A percentile compares a stretch with the other conserved stretches of the same genome.
phyloP scores from a whole-genome alignment of 1,140 invertebrate species.

The Ganaspis sp. region DNA sequence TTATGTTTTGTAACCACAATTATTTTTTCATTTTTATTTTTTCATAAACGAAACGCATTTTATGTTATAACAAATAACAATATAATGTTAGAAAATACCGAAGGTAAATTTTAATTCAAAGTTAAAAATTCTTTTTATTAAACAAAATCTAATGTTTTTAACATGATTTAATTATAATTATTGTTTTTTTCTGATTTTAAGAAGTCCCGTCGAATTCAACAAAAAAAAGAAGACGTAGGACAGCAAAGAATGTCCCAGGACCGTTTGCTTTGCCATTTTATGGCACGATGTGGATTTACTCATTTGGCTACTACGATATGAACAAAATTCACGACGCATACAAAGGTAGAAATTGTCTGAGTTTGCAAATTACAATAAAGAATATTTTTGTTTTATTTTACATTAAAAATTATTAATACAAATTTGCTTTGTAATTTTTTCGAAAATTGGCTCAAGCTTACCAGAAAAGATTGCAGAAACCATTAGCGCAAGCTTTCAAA shows the following conservation, averaged over 20 bases:
- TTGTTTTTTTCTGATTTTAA: conserved; percentile 37
- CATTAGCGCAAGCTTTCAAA: too few species aligned
- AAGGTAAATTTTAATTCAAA: too few species aligned
- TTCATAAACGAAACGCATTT: too few species aligned
- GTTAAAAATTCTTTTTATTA: too few species aligned
- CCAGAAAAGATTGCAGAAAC: too few species aligned
- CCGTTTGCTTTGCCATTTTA: conserved; percentile 84
- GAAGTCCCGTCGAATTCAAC: conserved; percentile 36
- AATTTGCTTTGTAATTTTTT: neutral
- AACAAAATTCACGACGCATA: conserved; percentile 88
- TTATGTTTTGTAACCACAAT: too few species aligned
- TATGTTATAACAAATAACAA: too few species aligned
- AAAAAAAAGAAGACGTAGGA: conserved; percentile 50
- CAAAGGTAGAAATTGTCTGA: conserved; percentile 78
- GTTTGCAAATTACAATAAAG: neutral
- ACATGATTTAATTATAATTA: too few species aligned
- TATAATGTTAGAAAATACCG: too few species aligned
- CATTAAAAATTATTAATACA: neutral
- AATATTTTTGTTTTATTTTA: neutral
- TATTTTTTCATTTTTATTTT: too few species aligned
- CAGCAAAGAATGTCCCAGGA: conserved; percentile 80
- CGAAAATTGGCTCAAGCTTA: too few species aligned
- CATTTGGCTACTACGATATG: conserved; percentile 82
- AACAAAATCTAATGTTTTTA: too few species aligned
- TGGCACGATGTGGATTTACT: conserved; percentile 90